A percentile compares a stretch with the other conserved stretches of the same genome.
These are phyloP conservation scores for Caenorhabditis sp. DNA, from an alignment of 2,888 invertebrate species.

Conservation along the genomic window DNA sequence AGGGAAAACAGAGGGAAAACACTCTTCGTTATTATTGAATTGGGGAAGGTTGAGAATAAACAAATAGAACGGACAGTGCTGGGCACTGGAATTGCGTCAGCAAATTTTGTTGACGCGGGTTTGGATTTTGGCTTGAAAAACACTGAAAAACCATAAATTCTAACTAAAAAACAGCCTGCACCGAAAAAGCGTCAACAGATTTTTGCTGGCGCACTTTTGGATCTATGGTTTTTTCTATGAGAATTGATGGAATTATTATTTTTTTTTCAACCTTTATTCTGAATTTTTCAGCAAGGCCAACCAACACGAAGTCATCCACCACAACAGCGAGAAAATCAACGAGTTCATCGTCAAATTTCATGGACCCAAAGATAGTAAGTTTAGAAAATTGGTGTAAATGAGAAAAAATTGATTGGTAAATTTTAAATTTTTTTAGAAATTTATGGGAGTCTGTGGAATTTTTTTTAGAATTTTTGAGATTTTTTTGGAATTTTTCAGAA, in stretches of 20 bases:
- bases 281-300: constrained; percentile 93
- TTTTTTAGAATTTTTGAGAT: too few species aligned
- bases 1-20: background rate
- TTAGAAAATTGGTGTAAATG: constrained; percentile 7
- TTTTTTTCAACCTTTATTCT: background rate
- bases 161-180: background rate
- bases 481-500: background rate
- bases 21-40: constrained; percentile 7
- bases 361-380: constrained; percentile 94
- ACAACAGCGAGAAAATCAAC: constrained; percentile 97
- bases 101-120: constrained; percentile 8
- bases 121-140: background rate
- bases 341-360: constrained; percentile 99
- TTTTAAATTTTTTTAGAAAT: background rate
- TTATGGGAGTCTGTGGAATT: background rate
- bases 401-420: constrained; percentile 5
- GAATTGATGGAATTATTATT: background rate
- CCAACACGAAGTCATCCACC: constrained; percentile 98
- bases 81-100: background rate
- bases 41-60: background rate
- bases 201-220: background rate
- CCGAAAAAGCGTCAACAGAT: constrained; percentile 1
- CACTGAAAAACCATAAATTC: background rate
- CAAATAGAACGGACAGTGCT: background rate
- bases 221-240: background rate